A percentile compares a stretch with the other conserved stretches of the same genome.
Conservation (phyloP, 2,113 vertebrate species). For the Hirundichthys speculiger region DNA sequence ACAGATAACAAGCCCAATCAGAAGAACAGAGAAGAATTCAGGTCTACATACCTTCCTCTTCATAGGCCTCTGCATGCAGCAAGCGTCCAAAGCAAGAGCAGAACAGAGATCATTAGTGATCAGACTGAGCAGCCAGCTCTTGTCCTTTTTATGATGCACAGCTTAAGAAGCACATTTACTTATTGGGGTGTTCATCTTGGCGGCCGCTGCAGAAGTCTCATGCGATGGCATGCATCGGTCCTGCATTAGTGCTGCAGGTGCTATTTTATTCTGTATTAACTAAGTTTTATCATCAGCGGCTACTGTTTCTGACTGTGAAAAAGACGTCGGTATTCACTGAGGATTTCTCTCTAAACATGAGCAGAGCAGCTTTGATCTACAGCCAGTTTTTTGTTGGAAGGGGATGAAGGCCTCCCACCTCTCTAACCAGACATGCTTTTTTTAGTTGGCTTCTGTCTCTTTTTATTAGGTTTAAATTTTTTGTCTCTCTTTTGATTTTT, state of each 20-base stretch:
- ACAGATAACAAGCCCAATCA: constrained; percentile 36
- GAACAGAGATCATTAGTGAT: constrained; percentile 77
- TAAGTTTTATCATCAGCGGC: background rate
- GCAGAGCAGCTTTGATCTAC: no score
- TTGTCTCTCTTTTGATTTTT: no score
- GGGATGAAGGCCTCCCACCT: no score
- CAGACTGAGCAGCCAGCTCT: constrained; percentile 38
- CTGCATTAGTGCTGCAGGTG: background rate
- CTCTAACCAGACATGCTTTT: no score
- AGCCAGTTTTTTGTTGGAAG: no score
- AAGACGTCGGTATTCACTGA: no score
- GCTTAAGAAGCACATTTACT: constrained; percentile 57
- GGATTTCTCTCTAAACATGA: no score
- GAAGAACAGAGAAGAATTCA: constrained; percentile 57
- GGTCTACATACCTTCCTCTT: constrained; percentile 82
- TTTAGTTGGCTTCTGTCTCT: no score
- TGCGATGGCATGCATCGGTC: constrained; percentile 6
- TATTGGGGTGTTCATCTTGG: constrained; percentile 28
- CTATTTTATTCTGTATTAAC: background rate
- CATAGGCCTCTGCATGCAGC: constrained; percentile 85
- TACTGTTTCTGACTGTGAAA: background rate
- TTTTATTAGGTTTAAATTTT: no score
- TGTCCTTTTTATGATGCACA: constrained; percentile 45
- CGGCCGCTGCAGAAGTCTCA: constrained; percentile 43
- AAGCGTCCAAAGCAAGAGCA: constrained; percentile 82